Conservation (phyloP, 1,140 invertebrate species). For the Ips nitidus region DNA sequence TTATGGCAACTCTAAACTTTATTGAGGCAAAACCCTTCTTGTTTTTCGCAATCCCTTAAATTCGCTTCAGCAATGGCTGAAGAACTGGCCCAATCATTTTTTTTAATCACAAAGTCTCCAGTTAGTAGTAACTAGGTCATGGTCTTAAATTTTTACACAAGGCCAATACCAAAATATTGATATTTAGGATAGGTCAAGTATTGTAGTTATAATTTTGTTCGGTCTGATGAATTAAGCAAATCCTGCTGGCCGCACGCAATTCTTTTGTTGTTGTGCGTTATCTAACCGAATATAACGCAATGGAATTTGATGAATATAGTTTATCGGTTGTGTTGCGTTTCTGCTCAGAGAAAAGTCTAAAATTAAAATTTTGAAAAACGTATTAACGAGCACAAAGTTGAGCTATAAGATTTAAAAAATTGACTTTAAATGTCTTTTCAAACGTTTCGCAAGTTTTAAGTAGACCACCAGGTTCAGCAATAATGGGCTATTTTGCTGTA, state of each 20-base stretch:
- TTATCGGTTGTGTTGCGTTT: too few relatives aligned
- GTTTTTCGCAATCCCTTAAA: too few relatives aligned
- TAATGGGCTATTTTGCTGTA: background rate
- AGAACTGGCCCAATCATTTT: too few relatives aligned
- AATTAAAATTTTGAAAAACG: too few relatives aligned
- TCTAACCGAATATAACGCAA: too few relatives aligned
- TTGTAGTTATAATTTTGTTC: conserved; percentile 5
- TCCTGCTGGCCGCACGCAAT: background rate
- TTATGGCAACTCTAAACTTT: too few relatives aligned
- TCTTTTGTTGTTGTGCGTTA: background rate
- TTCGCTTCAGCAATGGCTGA: too few relatives aligned
- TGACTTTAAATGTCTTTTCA: background rate
- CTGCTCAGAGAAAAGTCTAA: too few relatives aligned
- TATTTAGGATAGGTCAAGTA: conserved; percentile 17
- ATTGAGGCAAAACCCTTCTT: too few relatives aligned
- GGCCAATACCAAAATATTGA: conserved; percentile 11
- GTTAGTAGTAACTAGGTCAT: conserved; percentile 1
- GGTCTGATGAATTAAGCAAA: conserved; percentile 6
- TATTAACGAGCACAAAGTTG: too few relatives aligned
- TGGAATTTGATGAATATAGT: too few relatives aligned
- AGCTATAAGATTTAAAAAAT: background rate
- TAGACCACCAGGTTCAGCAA: conserved; percentile 8
- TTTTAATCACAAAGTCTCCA: background rate
- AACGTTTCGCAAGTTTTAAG: background rate
- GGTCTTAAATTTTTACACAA: conserved; percentile 15